These are phyloP conservation scores for Semnornis frantzii DNA, from an alignment of 2,113 vertebrate genomes.

Conservation along the genomic window DNA sequence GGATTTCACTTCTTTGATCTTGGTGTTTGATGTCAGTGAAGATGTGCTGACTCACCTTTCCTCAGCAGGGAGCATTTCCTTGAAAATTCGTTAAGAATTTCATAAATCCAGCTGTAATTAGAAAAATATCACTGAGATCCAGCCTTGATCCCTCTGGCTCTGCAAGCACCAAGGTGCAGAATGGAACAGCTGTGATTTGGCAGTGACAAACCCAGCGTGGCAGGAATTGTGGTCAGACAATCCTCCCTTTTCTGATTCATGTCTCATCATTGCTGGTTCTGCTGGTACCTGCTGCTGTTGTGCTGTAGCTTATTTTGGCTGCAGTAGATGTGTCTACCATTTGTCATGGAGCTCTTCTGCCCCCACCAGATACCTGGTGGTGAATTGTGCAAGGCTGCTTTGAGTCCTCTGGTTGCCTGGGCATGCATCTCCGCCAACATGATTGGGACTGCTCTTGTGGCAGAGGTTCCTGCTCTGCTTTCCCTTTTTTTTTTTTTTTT, in stretches of 20 bases:
- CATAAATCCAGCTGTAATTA: background rate
- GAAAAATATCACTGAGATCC: background rate
- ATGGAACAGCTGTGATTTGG: background rate
- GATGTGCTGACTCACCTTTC: background rate
- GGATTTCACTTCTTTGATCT: background rate
- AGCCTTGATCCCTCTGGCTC: background rate
- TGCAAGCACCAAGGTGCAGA: background rate
- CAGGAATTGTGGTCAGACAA: background rate
- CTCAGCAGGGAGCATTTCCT: background rate
- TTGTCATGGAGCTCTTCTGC: background rate
- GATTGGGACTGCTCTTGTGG: background rate
- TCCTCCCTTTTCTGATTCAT: background rate
- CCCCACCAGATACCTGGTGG: background rate
- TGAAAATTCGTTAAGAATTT: background rate
- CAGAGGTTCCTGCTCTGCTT: background rate
- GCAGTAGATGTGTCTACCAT: background rate
- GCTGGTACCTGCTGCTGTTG: accelerated
- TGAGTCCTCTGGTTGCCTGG: background rate
- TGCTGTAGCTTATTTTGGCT: background rate
- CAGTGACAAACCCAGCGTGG: background rate
- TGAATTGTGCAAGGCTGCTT: background rate
- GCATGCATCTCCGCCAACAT: accelerated
- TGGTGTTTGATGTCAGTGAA: background rate
- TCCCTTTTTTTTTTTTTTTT: background rate
- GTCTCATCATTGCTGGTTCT: background rate